Evolutionary conservation across 2,888 invertebrate genomes (phyloP).

Genomic region (Onthophagus sagittarius): DNA sequence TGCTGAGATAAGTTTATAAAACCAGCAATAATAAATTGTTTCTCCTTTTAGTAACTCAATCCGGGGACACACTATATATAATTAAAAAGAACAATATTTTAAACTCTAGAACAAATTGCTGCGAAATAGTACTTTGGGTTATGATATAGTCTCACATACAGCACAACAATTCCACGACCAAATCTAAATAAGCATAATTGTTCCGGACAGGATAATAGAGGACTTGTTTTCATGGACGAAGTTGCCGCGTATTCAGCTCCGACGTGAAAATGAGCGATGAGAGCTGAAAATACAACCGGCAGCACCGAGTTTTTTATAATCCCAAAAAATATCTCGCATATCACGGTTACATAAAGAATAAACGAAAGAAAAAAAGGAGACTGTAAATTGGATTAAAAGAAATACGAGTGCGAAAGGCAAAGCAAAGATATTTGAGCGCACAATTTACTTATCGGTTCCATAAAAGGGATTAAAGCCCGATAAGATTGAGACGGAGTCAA

Average conservation of each 20-base stretch:
- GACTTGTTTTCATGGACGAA: neutral
- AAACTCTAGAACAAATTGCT: neutral
- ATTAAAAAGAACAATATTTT: neutral
- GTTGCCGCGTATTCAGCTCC: neutral
- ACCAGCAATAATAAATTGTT: no score
- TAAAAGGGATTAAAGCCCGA: slow-evolving; percentile 41
- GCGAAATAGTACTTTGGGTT: neutral
- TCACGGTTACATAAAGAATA: slow-evolving; percentile 3
- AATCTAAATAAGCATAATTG: slow-evolving; percentile 12
- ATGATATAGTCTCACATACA: neutral
- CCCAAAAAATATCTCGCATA: neutral
- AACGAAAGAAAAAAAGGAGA: slow-evolving; percentile 2
- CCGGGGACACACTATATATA: no score
- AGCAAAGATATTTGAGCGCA: slow-evolving; percentile 19
- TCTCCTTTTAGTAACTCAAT: no score
- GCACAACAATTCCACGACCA: neutral
- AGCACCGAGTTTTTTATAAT: neutral
- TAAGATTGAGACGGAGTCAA: slow-evolving; percentile 31
- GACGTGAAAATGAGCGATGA: neutral
- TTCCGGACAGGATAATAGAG: slow-evolving; percentile 3
- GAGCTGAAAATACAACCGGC: neutral
- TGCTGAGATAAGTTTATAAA: no score
- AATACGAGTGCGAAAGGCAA: neutral
- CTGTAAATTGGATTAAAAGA: neutral
- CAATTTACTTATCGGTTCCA: slow-evolving; percentile 41